A percentile compares a stretch with the other conserved stretches of the same genome.
phyloP scores from a whole-genome alignment of 2,888 invertebrate genomes.

The Nephrotoma appendiculata region DNA sequence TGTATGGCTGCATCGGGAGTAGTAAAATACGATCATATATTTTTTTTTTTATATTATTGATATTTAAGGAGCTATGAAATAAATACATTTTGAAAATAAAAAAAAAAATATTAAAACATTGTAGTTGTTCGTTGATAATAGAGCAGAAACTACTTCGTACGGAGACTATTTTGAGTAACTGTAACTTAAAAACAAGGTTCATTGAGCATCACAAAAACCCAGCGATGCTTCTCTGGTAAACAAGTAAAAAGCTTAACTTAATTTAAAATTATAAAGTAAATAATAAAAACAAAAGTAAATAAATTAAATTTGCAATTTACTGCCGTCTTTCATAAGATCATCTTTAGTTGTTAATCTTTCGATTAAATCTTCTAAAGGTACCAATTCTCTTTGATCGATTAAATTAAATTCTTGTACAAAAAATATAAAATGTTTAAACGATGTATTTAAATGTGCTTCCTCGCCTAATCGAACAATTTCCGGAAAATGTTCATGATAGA shows the following conservation, averaged over 20 bases:
- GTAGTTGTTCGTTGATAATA: too few species aligned
- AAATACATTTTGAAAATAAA: too few species aligned
- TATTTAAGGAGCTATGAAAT: too few species aligned
- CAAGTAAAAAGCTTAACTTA: not conserved
- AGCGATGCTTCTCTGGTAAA: not conserved
- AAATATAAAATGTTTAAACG: constrained; percentile 99
- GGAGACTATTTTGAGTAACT: too few species aligned
- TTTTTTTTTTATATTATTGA: too few species aligned
- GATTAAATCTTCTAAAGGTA: constrained; percentile 93
- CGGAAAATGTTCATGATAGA: constrained; percentile 98
- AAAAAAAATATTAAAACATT: too few species aligned
- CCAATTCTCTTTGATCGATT: constrained; percentile 91
- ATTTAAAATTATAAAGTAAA: not conserved
- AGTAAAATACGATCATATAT: too few species aligned
- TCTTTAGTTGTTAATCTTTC: constrained; percentile 89
- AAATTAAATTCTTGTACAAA: constrained; percentile 86
- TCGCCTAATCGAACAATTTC: constrained; percentile 96
- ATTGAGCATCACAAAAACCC: not conserved
- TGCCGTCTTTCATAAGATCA: constrained; percentile 30
- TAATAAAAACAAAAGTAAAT: not conserved
- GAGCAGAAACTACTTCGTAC: too few species aligned
- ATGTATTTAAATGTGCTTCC: constrained; percentile 97
- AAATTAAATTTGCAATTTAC: constrained; percentile 1
- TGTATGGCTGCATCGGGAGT: too few species aligned
- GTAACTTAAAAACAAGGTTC: not conserved